Conservation (phyloP, 1,140 invertebrate genomes). For the Liolophura sinensis region DNA sequence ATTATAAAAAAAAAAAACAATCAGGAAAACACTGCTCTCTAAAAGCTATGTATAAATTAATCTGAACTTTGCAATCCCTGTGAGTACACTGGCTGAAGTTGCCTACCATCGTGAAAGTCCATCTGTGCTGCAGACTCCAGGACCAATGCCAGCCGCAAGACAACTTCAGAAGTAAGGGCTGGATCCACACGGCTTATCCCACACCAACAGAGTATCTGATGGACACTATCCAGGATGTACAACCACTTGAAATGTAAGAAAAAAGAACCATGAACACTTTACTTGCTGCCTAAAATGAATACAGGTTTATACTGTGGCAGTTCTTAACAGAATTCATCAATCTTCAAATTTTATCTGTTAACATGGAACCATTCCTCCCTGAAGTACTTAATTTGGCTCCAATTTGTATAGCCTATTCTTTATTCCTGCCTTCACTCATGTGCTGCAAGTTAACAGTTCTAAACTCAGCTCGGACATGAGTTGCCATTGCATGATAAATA, state of each 20-base stretch:
- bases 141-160: constrained; percentile 53
- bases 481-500: too few species aligned
- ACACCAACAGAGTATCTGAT: constrained; percentile 53
- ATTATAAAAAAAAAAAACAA: not conserved
- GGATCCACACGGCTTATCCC: constrained; percentile 54
- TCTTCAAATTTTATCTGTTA: too few species aligned
- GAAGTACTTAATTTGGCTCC: too few species aligned
- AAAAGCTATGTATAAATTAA: constrained; percentile 7
- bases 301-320: constrained; percentile 3
- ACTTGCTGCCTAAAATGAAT: too few species aligned
- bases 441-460: too few species aligned
- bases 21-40: not conserved
- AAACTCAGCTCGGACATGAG: too few species aligned
- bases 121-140: constrained; percentile 52
- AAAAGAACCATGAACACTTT: not conserved
- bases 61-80: not conserved
- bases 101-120: constrained; percentile 36
- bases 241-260: constrained; percentile 49
- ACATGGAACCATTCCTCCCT: too few species aligned
- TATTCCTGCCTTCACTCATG: not conserved
- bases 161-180: constrained; percentile 52
- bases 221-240: constrained; percentile 53
- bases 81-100: not conserved
- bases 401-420: too few species aligned
- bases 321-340: too few species aligned